A percentile compares a stretch with the other conserved stretches of the same genome.
Evolutionary conservation across 1,140 invertebrate species (phyloP).

Genomic region (Cecropterus lyciades): DNA sequence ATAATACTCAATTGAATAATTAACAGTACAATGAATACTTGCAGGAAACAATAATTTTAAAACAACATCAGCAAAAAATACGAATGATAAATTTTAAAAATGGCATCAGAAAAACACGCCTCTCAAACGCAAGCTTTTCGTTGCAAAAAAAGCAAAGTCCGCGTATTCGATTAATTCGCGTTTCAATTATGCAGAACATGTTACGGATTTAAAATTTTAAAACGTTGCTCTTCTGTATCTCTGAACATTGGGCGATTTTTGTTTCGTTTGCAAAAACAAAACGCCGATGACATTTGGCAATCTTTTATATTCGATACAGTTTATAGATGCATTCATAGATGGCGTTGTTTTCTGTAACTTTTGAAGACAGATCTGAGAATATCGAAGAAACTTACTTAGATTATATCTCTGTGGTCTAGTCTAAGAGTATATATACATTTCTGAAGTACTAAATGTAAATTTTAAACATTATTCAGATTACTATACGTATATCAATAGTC

Average conservation of each 20-base stretch:
- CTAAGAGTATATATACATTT: no score
- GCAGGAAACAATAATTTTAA: background rate
- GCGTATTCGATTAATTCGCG: constrained; percentile 21
- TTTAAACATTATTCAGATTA: no score
- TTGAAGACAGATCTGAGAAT: no score
- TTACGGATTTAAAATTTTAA: constrained; percentile 31
- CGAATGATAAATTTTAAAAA: constrained; percentile 10
- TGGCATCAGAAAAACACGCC: constrained; percentile 2
- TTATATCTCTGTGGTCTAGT: no score
- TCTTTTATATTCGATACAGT: background rate
- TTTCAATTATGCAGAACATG: constrained; percentile 30
- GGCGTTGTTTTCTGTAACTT: background rate
- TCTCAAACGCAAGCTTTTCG: constrained; percentile 3
- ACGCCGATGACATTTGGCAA: background rate
- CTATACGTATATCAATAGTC: no score
- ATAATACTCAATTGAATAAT: no score
- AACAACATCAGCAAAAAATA: background rate
- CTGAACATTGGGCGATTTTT: background rate
- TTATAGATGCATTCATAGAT: background rate
- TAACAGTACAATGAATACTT: no score
- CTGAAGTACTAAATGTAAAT: no score
- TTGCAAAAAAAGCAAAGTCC: constrained; percentile 10
- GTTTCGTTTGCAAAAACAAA: background rate
- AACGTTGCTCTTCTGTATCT: background rate
- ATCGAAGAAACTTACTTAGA: no score